Percentiles rank a stretch among this genome's conserved stretches.
These are phyloP conservation scores for Pterostichus niger DNA, from an alignment of 2,888 invertebrate genomes.

Conservation along the genomic window DNA sequence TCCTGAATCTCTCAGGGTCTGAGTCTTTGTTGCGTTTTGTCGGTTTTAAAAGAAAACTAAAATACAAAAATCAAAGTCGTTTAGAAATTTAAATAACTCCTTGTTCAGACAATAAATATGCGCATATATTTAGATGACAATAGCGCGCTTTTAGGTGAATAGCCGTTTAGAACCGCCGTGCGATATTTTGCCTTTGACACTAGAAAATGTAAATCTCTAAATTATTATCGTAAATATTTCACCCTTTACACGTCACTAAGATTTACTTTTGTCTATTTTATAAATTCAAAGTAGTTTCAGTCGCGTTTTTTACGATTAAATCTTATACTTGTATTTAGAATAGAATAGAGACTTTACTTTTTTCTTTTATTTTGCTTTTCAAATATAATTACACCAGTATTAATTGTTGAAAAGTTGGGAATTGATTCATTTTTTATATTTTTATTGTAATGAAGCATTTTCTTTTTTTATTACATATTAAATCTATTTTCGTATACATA, in stretches of 20 bases:
- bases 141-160: constrained; percentile 25
- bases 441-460: no score
- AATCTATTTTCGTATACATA: no score
- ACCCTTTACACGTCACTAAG: constrained; percentile 25
- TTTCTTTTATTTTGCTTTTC: not conserved
- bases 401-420: not conserved
- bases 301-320: not conserved
- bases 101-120: constrained; percentile 58
- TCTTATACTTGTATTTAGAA: not conserved
- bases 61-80: constrained; percentile 40
- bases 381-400: not conserved
- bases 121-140: constrained; percentile 61
- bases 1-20: constrained; percentile 6
- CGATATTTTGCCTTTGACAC: constrained; percentile 49
- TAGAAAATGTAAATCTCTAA: constrained; percentile 46
- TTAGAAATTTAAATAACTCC: constrained; percentile 63
- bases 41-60: constrained; percentile 33
- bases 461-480: no score
- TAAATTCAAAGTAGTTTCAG: constrained; percentile 9
- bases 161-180: constrained; percentile 14
- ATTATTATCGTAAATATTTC: constrained; percentile 43
- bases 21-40: constrained; percentile 29
- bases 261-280: constrained; percentile 30
- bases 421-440: no score
- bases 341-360: not conserved